phyloP scores from a whole-genome alignment of 2,797 vertebrate genomes.

The Prionace glauca region DNA sequence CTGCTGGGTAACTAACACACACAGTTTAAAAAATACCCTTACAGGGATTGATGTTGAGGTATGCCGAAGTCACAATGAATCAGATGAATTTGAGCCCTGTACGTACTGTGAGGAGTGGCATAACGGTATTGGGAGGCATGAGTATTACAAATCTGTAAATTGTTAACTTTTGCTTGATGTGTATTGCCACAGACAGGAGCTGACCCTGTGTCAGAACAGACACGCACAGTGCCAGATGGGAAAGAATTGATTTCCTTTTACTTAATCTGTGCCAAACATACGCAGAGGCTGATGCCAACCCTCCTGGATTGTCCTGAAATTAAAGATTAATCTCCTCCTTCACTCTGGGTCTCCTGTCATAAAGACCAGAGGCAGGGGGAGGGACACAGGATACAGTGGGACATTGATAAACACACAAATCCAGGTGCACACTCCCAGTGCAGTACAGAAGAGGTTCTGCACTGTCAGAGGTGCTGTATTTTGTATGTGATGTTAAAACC shows the following conservation, averaged over 20 bases:
- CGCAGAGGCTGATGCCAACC: neutral
- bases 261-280: neutral
- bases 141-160: slow-evolving; percentile 4
- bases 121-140: neutral
- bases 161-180: neutral
- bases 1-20: neutral
- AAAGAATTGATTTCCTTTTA: neutral
- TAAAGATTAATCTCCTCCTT: neutral
- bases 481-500: neutral
- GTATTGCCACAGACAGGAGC: neutral
- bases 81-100: neutral
- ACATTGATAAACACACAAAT: neutral
- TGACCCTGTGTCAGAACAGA: neutral
- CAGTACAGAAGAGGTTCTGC: neutral
- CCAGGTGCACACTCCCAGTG: neutral
- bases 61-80: neutral
- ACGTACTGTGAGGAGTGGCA: neutral
- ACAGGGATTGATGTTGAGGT: neutral
- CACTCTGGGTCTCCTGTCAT: neutral
- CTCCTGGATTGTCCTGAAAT: neutral
- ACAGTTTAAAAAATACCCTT: neutral
- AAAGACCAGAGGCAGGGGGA: no score
- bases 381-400: neutral
- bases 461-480: neutral
- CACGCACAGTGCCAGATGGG: neutral